Evolutionary conservation across 2,888 invertebrate genomes (phyloP), one percentile per base, ranked within the genome.

Genomic region (Lacanobia oleracea): DNA sequence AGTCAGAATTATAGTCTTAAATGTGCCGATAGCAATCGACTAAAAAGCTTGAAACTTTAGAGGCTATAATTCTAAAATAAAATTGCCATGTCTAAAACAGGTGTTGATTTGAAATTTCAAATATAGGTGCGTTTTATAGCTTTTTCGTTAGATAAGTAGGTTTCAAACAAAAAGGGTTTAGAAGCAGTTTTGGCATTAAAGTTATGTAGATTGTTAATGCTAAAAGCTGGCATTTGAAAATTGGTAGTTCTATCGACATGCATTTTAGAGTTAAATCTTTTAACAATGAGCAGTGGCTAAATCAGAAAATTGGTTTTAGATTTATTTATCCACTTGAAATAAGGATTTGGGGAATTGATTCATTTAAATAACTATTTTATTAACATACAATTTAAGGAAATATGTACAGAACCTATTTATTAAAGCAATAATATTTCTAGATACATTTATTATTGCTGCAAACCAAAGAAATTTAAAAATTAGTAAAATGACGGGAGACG

Each of bases 21-120:
- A 27, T 21, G 9, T n/a, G 45, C 69, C 57, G n/a, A 53, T 71
- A 37, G 23, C 23, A 59, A 45, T 75, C 59, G 1, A 27, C 37
- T 75, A 53, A 75, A 57, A 59, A 43, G 45, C 14, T 45, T 12
- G 9, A 21, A 12, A 10, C 23, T n/a, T 64, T 14, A 50, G 33
- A 33, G 33, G 33, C 33, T 45, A 51, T 7, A 65, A 37, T 73
- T 64, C 50, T 64, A 33, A 63, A 57, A 51, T 69, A 23, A 73
- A 66, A 70, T 70, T 57, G 33, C 53, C 5, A 9, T 18, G 53
- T 5, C 60, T 61, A 57, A 54, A 40, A 54, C 65, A 68, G 65
- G 62, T 72, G 68, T 67, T 63, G 57, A 64, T 18, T 69, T 81
- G 81, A 67, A 81, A 81, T 80, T 80, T 79, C 64, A 72, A 60